Conservation (phyloP, 2,797 vertebrate species). For the Botia kubotai region DNA sequence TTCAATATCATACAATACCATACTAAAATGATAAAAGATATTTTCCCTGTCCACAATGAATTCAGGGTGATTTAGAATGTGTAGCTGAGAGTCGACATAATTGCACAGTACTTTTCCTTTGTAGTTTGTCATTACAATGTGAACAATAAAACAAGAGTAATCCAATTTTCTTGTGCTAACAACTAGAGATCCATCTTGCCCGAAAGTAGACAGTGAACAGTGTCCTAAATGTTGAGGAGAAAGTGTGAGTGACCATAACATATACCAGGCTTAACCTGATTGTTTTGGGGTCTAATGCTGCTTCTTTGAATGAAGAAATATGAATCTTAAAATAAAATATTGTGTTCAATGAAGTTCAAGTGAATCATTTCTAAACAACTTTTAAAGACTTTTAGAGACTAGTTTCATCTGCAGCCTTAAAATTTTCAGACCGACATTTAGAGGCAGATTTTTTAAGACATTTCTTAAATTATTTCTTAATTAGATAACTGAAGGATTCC, state of each 20-base stretch:
- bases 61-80: slow-evolving; percentile 42
- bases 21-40: slow-evolving; percentile 43
- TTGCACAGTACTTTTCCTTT: slow-evolving; percentile 58
- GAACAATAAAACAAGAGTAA: slow-evolving; percentile 58
- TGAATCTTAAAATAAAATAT: too few relatives aligned
- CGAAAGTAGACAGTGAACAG: slow-evolving; percentile 51
- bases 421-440: too few relatives aligned
- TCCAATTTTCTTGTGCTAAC: slow-evolving; percentile 61
- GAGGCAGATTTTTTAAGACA: too few relatives aligned
- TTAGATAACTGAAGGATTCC: neutral
- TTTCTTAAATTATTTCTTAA: too few relatives aligned
- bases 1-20: slow-evolving; percentile 29
- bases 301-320: too few relatives aligned
- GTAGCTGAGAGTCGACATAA: slow-evolving; percentile 58
- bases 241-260: neutral
- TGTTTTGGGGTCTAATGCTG: neutral
- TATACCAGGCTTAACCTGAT: neutral
- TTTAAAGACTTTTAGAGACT: too few relatives aligned
- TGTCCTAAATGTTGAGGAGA: slow-evolving; percentile 46
- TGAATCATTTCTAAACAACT: too few relatives aligned
- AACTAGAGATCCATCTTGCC: slow-evolving; percentile 52
- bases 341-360: too few relatives aligned
- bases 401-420: too few relatives aligned
- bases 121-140: slow-evolving; percentile 70
- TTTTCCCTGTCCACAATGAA: slow-evolving; percentile 3